These are phyloP conservation scores for Ryuthela nishihirai DNA, from an alignment of 2,888 invertebrate genomes.

Conservation along the genomic window DNA sequence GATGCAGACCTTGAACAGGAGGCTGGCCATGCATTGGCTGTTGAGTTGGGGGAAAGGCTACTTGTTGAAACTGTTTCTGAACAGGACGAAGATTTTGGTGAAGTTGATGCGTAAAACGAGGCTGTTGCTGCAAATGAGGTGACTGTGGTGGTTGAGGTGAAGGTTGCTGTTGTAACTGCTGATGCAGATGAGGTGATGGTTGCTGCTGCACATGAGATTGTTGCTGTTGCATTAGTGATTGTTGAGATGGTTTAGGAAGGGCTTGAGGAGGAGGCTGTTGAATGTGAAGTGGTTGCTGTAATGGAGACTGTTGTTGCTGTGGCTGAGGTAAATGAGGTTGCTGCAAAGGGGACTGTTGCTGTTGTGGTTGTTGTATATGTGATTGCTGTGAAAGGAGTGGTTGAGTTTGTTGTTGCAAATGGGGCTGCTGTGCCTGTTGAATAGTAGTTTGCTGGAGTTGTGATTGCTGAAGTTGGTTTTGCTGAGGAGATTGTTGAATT, in stretches of 20 bases:
- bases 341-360: conserved; percentile 15
- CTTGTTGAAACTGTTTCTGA: conserved; percentile 23
- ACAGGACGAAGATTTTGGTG: conserved; percentile 36
- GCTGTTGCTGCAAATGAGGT: conserved; percentile 19
- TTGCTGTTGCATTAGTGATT: conserved; percentile 25
- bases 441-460: conserved; percentile 11
- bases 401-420: conserved; percentile 20
- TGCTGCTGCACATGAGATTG: conserved; percentile 10
- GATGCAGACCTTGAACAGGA: conserved; percentile 29
- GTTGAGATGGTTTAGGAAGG: conserved; percentile 9
- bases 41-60: conserved; percentile 7
- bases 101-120: conserved; percentile 42
- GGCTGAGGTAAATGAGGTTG: conserved; percentile 14
- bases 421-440: conserved; percentile 2
- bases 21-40: conserved; percentile 36
- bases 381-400: conserved; percentile 22
- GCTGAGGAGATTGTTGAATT: conserved; percentile 19
- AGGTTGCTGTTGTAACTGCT: conserved; percentile 7
- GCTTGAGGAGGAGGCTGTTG: conserved; percentile 17
- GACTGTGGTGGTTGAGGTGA: conserved; percentile 19
- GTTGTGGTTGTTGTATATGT: conserved; percentile 21
- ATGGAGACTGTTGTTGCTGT: conserved; percentile 17
- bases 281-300: conserved; percentile 26
- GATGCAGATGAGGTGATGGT: conserved; percentile 14
- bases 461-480: conserved; percentile 4